These are phyloP conservation scores for Pangasius sanitwongsei DNA, from an alignment of 2,797 vertebrate genomes.

Conservation along the genomic window DNA sequence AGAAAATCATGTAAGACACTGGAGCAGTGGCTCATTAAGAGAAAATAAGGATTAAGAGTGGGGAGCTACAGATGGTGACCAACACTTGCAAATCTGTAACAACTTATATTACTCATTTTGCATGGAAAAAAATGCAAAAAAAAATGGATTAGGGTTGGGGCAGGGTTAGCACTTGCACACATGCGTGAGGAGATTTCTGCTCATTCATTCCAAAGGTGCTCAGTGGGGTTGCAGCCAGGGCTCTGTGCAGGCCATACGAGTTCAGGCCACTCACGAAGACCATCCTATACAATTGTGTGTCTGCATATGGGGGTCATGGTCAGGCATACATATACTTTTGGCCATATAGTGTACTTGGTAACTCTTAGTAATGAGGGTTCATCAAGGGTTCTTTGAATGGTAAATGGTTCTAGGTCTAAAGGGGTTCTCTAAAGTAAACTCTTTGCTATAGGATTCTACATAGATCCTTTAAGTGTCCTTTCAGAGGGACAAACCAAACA, in stretches of 20 bases:
- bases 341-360: not conserved
- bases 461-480: not conserved
- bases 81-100: not conserved
- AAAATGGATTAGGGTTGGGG: too few relatives aligned
- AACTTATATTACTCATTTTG: not conserved
- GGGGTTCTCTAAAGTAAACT: not conserved
- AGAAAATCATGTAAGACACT: not conserved
- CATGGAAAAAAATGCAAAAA: not conserved
- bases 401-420: not conserved
- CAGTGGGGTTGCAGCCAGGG: too few relatives aligned
- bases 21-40: not conserved
- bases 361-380: not conserved
- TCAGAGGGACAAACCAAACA: not conserved
- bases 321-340: not conserved
- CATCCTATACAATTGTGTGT: not conserved
- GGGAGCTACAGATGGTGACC: not conserved
- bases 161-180: not conserved
- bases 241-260: too few relatives aligned
- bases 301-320: not conserved
- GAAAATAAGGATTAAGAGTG: not conserved
- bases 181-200: too few relatives aligned
- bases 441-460: not conserved
- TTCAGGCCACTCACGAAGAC: too few relatives aligned
- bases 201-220: too few relatives aligned
- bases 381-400: not conserved